Conservation (phyloP, 2,797 vertebrate species). For the Esox masquinongy region DNA sequence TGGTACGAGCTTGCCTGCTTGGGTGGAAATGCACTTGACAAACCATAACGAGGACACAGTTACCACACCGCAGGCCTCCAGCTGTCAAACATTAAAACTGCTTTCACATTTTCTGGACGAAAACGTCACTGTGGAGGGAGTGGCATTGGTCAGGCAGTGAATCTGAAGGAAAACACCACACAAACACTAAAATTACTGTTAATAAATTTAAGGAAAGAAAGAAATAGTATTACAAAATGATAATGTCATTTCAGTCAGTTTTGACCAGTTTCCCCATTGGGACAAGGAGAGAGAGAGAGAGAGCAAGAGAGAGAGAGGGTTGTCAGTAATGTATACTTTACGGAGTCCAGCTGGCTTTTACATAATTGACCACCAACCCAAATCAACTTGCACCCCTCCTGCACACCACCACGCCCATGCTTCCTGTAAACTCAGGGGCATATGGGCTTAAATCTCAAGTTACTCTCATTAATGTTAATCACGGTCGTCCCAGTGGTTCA, state of each 20-base stretch:
- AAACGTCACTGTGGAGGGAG: no score
- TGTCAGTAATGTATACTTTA: conserved; percentile 16
- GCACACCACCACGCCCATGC: background rate
- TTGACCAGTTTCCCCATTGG: background rate
- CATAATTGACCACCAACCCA: background rate
- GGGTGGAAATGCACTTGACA: background rate
- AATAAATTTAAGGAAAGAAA: no score
- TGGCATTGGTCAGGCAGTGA: no score
- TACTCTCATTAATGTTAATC: conserved; percentile 2
- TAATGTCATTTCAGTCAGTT: background rate
- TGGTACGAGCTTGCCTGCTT: background rate
- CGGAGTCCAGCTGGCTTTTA: background rate
- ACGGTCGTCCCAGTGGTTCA: background rate
- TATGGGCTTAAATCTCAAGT: background rate
- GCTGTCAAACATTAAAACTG: no score
- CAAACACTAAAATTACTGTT: no score
- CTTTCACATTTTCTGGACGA: no score
- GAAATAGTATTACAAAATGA: background rate
- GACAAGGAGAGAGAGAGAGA: background rate
- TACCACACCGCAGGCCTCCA: no score
- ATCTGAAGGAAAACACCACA: no score
- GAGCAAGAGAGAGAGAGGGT: background rate
- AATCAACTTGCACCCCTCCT: background rate
- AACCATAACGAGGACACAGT: background rate
- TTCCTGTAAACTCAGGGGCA: background rate